phyloP scores from a whole-genome alignment of 2,797 vertebrate genomes.

The Acanthis flammea region DNA sequence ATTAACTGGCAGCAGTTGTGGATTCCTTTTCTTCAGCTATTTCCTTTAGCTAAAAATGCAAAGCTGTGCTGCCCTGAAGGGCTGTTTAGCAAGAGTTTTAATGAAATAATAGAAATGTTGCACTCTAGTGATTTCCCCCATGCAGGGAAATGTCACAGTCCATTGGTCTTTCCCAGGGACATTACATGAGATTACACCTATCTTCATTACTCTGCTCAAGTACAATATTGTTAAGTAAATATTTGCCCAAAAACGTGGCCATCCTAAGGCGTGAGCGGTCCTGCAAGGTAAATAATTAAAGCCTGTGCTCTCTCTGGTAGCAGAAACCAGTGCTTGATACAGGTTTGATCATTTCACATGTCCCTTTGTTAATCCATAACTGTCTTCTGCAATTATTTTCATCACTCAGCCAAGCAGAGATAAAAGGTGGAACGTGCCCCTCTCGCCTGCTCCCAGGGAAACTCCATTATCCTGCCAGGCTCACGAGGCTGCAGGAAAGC shows the following conservation, averaged over 20 bases:
- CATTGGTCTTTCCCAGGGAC: conserved; percentile 62
- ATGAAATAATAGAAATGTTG: conserved; percentile 73
- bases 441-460: conserved; percentile 71
- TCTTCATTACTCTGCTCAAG: conserved; percentile 75
- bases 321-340: conserved; percentile 71
- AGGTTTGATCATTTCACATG: conserved; percentile 77
- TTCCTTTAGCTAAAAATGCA: conserved; percentile 32
- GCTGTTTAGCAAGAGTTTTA: conserved; percentile 59
- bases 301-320: conserved; percentile 66
- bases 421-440: conserved; percentile 77
- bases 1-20: background rate
- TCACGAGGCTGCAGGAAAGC: conserved; percentile 52
- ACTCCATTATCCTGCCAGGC: conserved; percentile 76
- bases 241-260: conserved; percentile 83
- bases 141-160: conserved; percentile 55
- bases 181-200: conserved; percentile 64
- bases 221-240: conserved; percentile 85
- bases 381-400: conserved; percentile 82
- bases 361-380: conserved; percentile 82
- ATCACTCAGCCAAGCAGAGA: conserved; percentile 74
- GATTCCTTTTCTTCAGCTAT: conserved; percentile 8
- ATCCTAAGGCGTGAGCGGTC: conserved; percentile 70
- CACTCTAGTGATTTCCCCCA: conserved; percentile 32
- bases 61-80: conserved; percentile 7
- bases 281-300: conserved; percentile 87